Evolutionary conservation across 1,140 invertebrate genomes (phyloP), one percentile per base, ranked within the genome.

Genomic region (Drosophila kanapiae): DNA sequence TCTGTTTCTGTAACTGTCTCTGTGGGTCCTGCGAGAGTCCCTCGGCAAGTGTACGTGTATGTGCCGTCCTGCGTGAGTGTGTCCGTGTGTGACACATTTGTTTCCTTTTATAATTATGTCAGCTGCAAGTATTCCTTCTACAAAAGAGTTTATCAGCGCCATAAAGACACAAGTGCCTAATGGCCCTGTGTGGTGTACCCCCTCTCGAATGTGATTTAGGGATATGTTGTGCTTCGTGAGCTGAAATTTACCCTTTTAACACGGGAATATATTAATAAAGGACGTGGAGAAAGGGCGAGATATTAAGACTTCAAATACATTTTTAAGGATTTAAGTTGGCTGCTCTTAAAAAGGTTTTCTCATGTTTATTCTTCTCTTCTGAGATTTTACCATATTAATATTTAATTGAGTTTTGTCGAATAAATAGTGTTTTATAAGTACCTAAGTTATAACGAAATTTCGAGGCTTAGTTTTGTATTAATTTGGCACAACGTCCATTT

Each of bases 31-130:
- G 62, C 51, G 67, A 71, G 72, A 69, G 69, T 78, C 57, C 57
- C 56, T 64, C 40, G 70, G 63, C 40, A 54, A 60, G 37, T 47
- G 31, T 72, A 27, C 35, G 47, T 40, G 23, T 48, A n/a, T 68
- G 61, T 48, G 37, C 10, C 9, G 48, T 60, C 29, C 51, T 38
- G 59, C 65, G 61, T 63, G 42, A 70, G 61, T 72, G n/a, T 64
- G 48, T 58, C 70, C 75, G 65, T 74, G 57, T 59, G 61, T 81
- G 81, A 49, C 85, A 81, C 81, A 88, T 88, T 88, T 90, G 84
- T 81, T 84, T 90, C 81, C 85, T 85, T 88, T 88, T 76, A 90
- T 90, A 85, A 85, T 79, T 90, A 90, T 88, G 84, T 88, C 84
- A 88, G 87, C 77, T 79, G 82, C 84, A 90, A 87, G 81, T 75